These are phyloP conservation scores for Liparis tanakae DNA, from an alignment of 2,797 vertebrate species.

Conservation along the genomic window DNA sequence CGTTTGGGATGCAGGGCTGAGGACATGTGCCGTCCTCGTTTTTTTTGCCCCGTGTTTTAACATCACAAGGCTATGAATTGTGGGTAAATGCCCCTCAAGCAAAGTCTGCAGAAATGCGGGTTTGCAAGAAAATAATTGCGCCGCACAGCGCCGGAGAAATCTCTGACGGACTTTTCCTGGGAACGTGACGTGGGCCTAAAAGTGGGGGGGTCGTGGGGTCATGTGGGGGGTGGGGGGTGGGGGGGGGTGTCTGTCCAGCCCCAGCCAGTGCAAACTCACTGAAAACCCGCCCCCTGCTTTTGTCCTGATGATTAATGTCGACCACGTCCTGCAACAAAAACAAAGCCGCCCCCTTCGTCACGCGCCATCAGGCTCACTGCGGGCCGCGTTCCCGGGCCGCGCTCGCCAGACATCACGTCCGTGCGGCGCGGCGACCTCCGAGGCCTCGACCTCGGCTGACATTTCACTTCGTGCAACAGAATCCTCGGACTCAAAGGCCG, in stretches of 20 bases:
- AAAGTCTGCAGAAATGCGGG: neutral
- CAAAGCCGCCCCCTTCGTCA: too few species aligned
- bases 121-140: too few species aligned
- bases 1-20: neutral
- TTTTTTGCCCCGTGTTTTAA: neutral
- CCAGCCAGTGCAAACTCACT: conserved; percentile 21
- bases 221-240: too few species aligned
- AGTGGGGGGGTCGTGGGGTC: too few species aligned
- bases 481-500: conserved; percentile 18
- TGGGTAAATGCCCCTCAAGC: neutral
- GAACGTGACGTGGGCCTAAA: too few species aligned
- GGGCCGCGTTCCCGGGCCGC: conserved; percentile 31
- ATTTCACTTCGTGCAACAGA: conserved; percentile 52
- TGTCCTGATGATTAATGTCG: neutral
- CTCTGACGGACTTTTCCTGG: too few species aligned
- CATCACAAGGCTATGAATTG: neutral
- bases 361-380: conserved; percentile 45
- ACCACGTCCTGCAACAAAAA: too few species aligned
- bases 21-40: neutral
- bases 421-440: conserved; percentile 23
- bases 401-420: conserved; percentile 47
- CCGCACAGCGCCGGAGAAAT: too few species aligned
- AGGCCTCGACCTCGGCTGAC: conserved; percentile 28
- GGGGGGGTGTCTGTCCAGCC: neutral
- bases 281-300: conserved; percentile 9